Evolutionary conservation across 2,113 vertebrate species (phyloP), one percentile per base, ranked within the genome.

Genomic region (Montifringilla adamsi): DNA sequence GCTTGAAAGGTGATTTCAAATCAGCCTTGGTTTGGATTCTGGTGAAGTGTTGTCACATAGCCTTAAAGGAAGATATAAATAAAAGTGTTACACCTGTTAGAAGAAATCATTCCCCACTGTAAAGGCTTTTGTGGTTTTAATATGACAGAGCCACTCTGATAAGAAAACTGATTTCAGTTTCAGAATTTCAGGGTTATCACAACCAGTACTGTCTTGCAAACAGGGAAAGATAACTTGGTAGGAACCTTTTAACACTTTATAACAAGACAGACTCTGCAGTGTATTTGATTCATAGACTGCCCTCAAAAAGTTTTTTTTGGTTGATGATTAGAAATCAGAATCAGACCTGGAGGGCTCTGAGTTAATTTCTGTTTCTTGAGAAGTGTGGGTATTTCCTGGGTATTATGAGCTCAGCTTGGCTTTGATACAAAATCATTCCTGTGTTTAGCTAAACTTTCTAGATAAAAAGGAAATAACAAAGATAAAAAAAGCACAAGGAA

Each of bases 161-260:
- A 75, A 89, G 44, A 87, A 84, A 76, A 73, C 12, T 35, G 41
- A 58, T 93, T 89, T 91, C 66, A 52, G 33, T 93, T 96, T 82
- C 69, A 83, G 52, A 60, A 64, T 76, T 75, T 72, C 4, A 3
- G 41, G 22, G 11, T 79, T 95, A 79, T 79, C 52, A 70, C 74
- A 87, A 44, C 15, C 15, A 47, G 13, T 76, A 82, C 43, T n/a
- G 16, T 11, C 70, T 91, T 79, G 46, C 23, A 87, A 76, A 69
- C 35, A 20, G 12, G 15, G n/a, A 64, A 55, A 58, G 15, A 58
- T 15, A 60, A 56, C 22, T 68, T 49, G 22, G 23, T 41, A 64
- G 62, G 37, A 82, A 30, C 31, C 31, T 90, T 84, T 80, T 80
- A 90, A 67, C 55, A 46, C 27, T 22, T 55, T 21, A 6, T 33